Evolutionary conservation across 2,888 invertebrate genomes (phyloP), one percentile per base, ranked within the genome.

Genomic region (Mythimna ferrago): DNA sequence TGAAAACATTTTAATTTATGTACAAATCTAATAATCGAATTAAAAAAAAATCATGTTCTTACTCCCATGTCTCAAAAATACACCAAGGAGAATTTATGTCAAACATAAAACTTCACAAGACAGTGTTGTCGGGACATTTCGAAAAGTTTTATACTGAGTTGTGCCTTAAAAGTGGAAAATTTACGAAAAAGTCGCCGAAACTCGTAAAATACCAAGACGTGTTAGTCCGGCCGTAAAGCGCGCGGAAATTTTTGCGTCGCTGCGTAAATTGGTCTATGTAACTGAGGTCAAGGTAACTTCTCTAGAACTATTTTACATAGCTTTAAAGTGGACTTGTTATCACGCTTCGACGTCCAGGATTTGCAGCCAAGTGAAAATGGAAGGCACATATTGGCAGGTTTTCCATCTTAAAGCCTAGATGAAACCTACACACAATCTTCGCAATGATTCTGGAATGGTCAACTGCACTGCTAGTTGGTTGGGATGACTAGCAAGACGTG

Each of bases 121-220:
- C 66, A 61, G n/a, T 72, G 69, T 75, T 82, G 63, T 73, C 74
- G 73, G 71, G 5, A 65, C 71, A 84, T 82, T 48, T 84, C 66
- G 51, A 66, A 74, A 84, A 85, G 71, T 84, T 85, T 84, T 81
- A 74, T 73, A 86, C 65, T 66, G 41, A 41, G 66, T 66, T 67
- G 64, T 70, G 48, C 65, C 56, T 68, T 41, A 60, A 75, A 80
- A 26, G 68, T 48, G 68, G 66, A 53, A 79, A 74, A 75, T 77
- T 77, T 85, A 74, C 71, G 67, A 76, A 79, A 84, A 85, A 81
- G 69, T 81, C 60, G 14, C 26, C 2, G 44, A 51, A 78, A 82
- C 71, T 86, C 80, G 84, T 85, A 78, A 82, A 84, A 80, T 67
- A 44, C 61, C 32, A 63, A 67, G 74, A 78, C 74, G 78, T 74